A percentile compares a stretch with the other conserved stretches of the same genome.
Conservation (phyloP, 2,113 vertebrate genomes). For the Bos indicus region DNA sequence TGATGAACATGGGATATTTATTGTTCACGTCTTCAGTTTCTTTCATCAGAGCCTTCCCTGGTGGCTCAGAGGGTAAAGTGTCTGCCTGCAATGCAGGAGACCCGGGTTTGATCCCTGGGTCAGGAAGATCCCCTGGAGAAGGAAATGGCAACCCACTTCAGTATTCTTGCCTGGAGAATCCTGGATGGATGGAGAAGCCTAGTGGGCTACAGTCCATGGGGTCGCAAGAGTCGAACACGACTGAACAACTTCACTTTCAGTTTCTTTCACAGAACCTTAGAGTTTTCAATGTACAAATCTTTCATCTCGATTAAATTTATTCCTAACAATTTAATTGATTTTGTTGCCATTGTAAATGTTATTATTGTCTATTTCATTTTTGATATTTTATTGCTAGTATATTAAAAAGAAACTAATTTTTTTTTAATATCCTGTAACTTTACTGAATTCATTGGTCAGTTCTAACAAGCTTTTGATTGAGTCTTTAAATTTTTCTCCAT, state of each 20-base stretch:
- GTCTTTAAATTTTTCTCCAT: neutral
- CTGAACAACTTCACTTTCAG: no score
- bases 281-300: neutral
- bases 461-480: neutral
- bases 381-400: neutral
- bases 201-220: no score
- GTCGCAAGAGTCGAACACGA: accelerated
- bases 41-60: neutral
- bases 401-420: neutral
- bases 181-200: no score
- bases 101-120: no score
- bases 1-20: neutral
- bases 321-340: neutral
- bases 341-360: neutral
- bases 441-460: neutral
- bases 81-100: no score
- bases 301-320: neutral
- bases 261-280: neutral
- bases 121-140: no score
- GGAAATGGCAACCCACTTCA: no score
- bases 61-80: no score
- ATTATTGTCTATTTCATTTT: neutral
- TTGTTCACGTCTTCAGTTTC: neutral
- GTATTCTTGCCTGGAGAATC: no score
- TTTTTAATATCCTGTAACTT: neutral